Conservation (phyloP, 2,888 invertebrate species). For the Eupithecia abbreviata region DNA sequence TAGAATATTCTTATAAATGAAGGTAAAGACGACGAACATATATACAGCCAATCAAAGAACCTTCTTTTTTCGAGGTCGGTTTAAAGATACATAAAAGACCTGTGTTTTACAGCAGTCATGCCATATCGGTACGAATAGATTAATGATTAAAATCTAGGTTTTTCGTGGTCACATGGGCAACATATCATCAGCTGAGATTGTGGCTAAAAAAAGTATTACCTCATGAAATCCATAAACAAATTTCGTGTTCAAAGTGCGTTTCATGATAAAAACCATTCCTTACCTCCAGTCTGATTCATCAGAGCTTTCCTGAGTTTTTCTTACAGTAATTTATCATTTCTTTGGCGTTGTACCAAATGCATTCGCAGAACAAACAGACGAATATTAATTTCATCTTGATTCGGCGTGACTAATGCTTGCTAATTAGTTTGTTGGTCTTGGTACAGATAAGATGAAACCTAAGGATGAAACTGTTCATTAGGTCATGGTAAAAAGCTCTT, state of each 20-base stretch:
- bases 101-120: too few relatives aligned
- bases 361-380: conserved; percentile 46
- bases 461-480: not conserved
- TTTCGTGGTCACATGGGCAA: not conserved
- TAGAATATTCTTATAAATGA: too few relatives aligned
- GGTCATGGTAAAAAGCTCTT: not conserved
- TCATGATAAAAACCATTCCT: not conserved
- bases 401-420: conserved; percentile 12
- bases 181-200: not conserved
- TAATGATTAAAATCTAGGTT: not conserved
- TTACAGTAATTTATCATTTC: conserved; percentile 28
- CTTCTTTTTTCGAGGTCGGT: too few relatives aligned
- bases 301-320: conserved; percentile 23
- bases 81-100: too few relatives aligned
- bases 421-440: conserved; percentile 9
- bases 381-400: conserved; percentile 2
- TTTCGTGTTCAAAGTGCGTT: not conserved
- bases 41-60: too few relatives aligned
- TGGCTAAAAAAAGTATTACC: not conserved
- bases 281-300: not conserved
- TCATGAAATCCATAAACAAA: not conserved
- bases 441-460: not conserved
- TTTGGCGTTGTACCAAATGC: conserved; percentile 56
- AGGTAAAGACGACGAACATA: too few relatives aligned
- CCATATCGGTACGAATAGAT: too few relatives aligned